These are phyloP conservation scores for Cataglyphis cursor DNA, from an alignment of 2,888 invertebrate genomes.

Conservation along the genomic window DNA sequence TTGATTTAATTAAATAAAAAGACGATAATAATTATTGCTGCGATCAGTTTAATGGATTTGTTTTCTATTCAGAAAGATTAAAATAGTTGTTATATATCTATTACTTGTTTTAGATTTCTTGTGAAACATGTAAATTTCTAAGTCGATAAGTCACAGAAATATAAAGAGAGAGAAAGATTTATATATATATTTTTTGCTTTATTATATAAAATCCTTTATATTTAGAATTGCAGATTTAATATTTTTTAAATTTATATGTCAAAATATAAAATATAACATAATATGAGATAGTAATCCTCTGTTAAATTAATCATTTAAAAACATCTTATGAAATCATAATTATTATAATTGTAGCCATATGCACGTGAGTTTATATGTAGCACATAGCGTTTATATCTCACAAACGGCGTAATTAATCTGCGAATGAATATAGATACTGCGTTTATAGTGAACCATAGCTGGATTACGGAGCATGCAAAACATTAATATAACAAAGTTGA, in stretches of 20 bases:
- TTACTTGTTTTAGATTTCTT: neutral
- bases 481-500: constrained; percentile 29
- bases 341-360: neutral
- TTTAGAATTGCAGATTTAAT: neutral
- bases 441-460: constrained; percentile 26
- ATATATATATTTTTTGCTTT: neutral
- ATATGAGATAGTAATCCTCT: neutral
- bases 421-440: constrained; percentile 25
- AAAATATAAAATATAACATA: neutral
- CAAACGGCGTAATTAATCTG: constrained; percentile 43
- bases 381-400: constrained; percentile 14
- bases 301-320: neutral
- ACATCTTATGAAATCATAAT: neutral
- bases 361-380: neutral
- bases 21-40: neutral
- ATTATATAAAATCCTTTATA: neutral
- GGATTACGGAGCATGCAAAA: constrained; percentile 38
- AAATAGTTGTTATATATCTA: neutral
- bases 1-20: neutral
- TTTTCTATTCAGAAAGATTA: neutral
- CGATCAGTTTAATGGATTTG: neutral
- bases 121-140: neutral
- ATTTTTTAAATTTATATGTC: neutral
- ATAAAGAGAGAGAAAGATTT: neutral
- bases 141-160: neutral